These are phyloP conservation scores for Dendrolimus houi DNA, from an alignment of 2,888 invertebrate species.

Conservation along the genomic window DNA sequence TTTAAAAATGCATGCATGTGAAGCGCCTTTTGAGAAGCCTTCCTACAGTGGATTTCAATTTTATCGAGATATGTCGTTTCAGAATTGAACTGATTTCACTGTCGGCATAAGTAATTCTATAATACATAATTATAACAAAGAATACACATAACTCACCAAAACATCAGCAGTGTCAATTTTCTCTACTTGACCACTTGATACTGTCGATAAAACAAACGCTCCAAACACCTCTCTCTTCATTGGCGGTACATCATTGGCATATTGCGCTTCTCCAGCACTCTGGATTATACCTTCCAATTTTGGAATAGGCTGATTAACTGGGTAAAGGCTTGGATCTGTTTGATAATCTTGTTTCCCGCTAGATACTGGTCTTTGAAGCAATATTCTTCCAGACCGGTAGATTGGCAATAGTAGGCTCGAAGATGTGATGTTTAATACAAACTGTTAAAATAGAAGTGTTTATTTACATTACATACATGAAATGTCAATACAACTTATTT, in stretches of 20 bases:
- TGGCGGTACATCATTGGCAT: constrained; percentile 78
- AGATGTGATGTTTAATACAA: constrained; percentile 71
- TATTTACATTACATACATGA: too few relatives aligned
- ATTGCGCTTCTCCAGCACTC: constrained; percentile 81
- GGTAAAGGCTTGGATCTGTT: constrained; percentile 78
- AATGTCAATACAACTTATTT: too few relatives aligned
- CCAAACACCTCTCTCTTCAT: constrained; percentile 79
- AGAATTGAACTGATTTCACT: too few relatives aligned
- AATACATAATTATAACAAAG: neutral
- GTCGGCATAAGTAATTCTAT: too few relatives aligned
- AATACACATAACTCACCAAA: constrained; percentile 58
- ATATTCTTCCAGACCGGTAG: constrained; percentile 66
- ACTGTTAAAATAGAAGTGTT: constrained; percentile 45
- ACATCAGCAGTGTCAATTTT: constrained; percentile 76
- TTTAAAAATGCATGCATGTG: too few relatives aligned
- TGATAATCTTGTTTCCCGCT: constrained; percentile 77
- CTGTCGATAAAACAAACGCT: constrained; percentile 79
- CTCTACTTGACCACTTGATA: constrained; percentile 74
- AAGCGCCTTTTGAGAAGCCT: too few relatives aligned
- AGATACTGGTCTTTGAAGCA: constrained; percentile 76
- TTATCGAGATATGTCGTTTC: too few relatives aligned
- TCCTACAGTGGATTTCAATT: too few relatives aligned
- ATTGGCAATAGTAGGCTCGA: constrained; percentile 38
- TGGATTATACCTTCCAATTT: constrained; percentile 79
- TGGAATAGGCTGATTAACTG: constrained; percentile 80